Conservation (phyloP, 2,888 invertebrate species). For the Tetranychus piercei region DNA sequence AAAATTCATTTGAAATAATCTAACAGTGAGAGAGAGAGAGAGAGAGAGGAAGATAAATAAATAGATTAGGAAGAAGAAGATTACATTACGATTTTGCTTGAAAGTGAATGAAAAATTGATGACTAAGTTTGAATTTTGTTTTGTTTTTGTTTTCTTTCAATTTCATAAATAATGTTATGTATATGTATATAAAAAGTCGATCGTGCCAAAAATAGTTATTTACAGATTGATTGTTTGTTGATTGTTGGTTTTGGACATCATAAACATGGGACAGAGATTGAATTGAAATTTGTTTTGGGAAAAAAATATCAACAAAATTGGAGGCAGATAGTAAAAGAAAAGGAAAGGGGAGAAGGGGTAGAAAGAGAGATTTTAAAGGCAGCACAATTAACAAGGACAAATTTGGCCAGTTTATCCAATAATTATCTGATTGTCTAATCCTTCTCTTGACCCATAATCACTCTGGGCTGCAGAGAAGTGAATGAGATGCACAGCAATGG, state of each 20-base stretch:
- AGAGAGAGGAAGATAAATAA: background rate
- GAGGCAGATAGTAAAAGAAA: constrained; percentile 76
- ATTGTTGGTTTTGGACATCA: too few species aligned
- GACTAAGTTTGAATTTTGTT: background rate
- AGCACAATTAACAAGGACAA: constrained; percentile 6
- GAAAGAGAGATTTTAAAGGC: background rate
- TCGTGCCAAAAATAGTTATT: too few species aligned
- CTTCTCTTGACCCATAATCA: background rate
- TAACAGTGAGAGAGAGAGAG: constrained; percentile 2
- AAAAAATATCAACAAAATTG: background rate
- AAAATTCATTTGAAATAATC: too few species aligned
- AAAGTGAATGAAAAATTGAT: background rate
- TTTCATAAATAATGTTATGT: background rate
- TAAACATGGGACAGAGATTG: too few species aligned
- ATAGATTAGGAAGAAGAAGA: background rate
- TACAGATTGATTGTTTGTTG: too few species aligned
- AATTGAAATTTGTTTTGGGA: too few species aligned
- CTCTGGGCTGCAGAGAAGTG: background rate
- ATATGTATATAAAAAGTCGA: constrained; percentile 1
- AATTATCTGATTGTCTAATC: background rate
- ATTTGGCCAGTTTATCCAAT: background rate
- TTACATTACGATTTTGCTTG: background rate
- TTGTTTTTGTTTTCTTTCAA: background rate
- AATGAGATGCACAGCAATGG: constrained; percentile 35
- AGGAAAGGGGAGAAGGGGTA: constrained; percentile 57